Conservation (phyloP, 1,140 invertebrate species). For the Metaphire vulgaris region DNA sequence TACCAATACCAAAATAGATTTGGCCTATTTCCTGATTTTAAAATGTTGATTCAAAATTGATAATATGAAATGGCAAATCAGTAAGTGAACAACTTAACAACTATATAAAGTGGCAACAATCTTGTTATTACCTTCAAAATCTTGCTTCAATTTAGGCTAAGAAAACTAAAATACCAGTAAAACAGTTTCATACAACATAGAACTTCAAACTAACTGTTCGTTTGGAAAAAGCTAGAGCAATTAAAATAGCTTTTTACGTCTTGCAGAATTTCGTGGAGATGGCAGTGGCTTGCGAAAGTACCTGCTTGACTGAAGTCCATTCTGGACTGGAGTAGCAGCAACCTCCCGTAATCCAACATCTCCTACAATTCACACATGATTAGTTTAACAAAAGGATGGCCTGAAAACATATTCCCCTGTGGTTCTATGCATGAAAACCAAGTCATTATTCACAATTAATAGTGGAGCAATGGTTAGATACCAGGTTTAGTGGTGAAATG, state of each 20-base stretch:
- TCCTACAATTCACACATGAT: neutral
- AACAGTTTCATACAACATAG: neutral
- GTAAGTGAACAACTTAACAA: neutral
- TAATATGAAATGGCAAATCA: neutral
- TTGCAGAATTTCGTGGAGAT: neutral
- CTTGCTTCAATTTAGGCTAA: no score
- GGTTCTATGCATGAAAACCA: neutral
- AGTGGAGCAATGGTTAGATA: neutral
- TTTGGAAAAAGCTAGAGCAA: neutral
- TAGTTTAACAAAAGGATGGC: neutral
- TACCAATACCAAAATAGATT: no score
- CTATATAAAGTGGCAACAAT: no score
- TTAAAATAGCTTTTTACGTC: neutral
- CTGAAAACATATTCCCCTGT: neutral
- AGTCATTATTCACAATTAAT: neutral
- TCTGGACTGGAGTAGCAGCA: neutral
- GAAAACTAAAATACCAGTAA: neutral
- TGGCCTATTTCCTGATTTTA: no score
- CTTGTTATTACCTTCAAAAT: no score
- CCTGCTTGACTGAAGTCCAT: neutral
- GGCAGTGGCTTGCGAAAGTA: neutral
- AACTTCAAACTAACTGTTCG: neutral
- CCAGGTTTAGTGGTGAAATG: neutral
- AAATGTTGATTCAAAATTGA: neutral
- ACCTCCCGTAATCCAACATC: neutral